Conservation (phyloP, 2,113 vertebrate genomes). For the Leucopsar rothschildi region DNA sequence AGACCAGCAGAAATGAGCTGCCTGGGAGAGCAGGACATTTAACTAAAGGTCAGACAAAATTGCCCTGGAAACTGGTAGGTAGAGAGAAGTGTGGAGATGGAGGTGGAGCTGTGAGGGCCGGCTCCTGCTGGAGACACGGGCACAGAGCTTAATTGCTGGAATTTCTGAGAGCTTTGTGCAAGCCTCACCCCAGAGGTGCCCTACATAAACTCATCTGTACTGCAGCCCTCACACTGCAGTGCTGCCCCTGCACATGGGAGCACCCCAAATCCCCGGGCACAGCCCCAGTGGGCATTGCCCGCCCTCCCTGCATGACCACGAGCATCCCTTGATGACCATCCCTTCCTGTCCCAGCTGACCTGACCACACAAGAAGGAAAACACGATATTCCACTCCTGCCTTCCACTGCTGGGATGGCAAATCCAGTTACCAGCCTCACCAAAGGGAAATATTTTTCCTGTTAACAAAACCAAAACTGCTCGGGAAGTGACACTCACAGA, state of each 20-base stretch:
- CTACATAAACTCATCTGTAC: neutral
- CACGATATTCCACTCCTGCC: neutral
- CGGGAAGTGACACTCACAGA: neutral
- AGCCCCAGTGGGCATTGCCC: neutral
- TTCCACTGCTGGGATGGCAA: neutral
- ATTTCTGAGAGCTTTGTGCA: neutral
- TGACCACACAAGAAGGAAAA: neutral
- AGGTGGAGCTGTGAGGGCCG: neutral
- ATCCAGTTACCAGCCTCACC: neutral
- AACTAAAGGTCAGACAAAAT: slow-evolving; percentile 67
- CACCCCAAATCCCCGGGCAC: neutral
- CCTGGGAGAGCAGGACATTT: slow-evolving; percentile 59
- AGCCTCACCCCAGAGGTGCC: neutral
- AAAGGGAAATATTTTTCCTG: neutral
- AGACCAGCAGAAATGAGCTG: slow-evolving; percentile 57
- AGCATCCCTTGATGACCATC: neutral
- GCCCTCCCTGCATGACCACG: neutral
- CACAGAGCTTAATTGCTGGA: neutral
- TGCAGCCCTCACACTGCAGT: neutral
- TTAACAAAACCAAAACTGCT: neutral
- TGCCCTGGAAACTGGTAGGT: slow-evolving; percentile 40
- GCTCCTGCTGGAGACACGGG: neutral
- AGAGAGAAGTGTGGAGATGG: neutral
- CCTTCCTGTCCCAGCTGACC: neutral
- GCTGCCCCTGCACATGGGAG: neutral